Evolutionary conservation across 2,113 vertebrate genomes (phyloP).

Genomic region (Galemys pyrenaicus): DNA sequence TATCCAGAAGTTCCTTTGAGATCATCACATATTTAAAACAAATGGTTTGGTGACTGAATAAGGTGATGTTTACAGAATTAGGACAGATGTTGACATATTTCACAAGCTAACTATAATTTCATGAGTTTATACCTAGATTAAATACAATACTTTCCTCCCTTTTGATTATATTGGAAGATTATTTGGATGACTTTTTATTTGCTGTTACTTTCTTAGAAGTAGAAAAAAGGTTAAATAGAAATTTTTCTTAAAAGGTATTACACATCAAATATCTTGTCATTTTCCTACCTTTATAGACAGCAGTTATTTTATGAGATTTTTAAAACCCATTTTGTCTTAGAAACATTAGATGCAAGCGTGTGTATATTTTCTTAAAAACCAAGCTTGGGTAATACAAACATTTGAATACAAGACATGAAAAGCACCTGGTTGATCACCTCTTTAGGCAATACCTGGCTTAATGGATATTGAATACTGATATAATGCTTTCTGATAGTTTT

Average conservation of each 20-base stretch:
- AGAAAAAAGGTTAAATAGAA: neutral
- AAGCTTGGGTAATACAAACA: neutral
- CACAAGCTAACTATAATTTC: neutral
- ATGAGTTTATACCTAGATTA: neutral
- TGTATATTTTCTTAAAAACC: neutral
- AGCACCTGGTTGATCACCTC: neutral
- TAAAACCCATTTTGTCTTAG: neutral
- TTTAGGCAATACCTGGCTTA: neutral
- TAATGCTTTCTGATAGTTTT: neutral
- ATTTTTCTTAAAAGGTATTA: neutral
- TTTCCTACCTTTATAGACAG: neutral
- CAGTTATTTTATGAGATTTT: neutral
- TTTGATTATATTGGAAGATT: neutral
- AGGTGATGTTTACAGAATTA: neutral
- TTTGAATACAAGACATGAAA: neutral
- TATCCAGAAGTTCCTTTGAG: neutral
- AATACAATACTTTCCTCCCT: neutral
- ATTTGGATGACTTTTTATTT: neutral
- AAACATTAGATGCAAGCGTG: neutral
- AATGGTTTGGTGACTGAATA: neutral
- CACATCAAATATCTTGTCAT: neutral
- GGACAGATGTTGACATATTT: neutral
- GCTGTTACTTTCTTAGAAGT: neutral
- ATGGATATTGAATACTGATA: neutral
- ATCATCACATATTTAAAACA: neutral